Evolutionary conservation across 2,888 invertebrate species (phyloP).

Genomic region (Chalcosyrphus nemorum): DNA sequence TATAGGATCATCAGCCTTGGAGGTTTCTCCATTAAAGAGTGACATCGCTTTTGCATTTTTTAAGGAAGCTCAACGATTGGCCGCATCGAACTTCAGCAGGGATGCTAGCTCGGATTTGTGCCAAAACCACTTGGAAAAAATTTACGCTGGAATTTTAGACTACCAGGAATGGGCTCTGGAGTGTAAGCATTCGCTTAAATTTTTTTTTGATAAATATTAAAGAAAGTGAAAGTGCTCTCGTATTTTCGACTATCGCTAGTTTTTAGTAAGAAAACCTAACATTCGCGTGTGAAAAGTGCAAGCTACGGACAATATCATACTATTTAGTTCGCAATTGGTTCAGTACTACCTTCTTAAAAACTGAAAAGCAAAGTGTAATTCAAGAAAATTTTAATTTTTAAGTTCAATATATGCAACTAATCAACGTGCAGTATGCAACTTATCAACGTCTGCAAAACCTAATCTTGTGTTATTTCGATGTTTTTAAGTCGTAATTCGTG

Average conservation of each 20-base stretch:
- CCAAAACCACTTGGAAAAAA: conserved; percentile 75
- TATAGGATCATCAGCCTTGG: conserved; percentile 69
- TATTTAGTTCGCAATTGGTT: too few species aligned
- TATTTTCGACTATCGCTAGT: neutral
- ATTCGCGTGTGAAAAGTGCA: too few species aligned
- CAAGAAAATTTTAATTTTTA: neutral
- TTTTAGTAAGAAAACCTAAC: neutral
- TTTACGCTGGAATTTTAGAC: conserved; percentile 75
- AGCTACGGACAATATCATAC: too few species aligned
- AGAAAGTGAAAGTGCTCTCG: neutral
- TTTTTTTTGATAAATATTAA: too few species aligned
- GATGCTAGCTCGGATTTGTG: conserved; percentile 75
- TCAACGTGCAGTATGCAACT: too few species aligned
- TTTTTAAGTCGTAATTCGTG: neutral
- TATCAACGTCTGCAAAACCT: too few species aligned
- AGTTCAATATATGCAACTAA: too few species aligned
- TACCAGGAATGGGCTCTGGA: conserved; percentile 80
- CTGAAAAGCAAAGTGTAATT: too few species aligned
- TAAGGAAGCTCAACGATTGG: conserved; percentile 73
- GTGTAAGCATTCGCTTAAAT: too few species aligned
- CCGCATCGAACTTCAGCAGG: conserved; percentile 18
- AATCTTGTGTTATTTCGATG: neutral
- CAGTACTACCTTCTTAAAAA: too few species aligned
- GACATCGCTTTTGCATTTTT: conserved; percentile 78
- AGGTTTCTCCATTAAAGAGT: conserved; percentile 75